Base-by-base conservation (phyloP, 2,888 invertebrate species). In the Lumbricus terrestris region DNA sequence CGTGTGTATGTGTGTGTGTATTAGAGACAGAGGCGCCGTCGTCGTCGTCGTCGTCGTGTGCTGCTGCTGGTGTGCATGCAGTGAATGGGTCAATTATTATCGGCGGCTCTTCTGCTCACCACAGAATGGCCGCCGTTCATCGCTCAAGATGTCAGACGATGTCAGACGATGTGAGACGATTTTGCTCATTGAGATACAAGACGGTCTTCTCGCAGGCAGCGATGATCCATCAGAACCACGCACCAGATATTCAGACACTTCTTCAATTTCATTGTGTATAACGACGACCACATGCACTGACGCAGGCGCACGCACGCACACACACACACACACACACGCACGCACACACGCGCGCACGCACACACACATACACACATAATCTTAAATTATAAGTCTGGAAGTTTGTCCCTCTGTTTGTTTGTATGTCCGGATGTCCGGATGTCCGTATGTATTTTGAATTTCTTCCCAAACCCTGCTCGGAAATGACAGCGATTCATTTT, bases 1-100 rank as follows among this genome's bases (percentile, higher is more conserved):
- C 47, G 23, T 20, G 11, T 1, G 47, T 23, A 18, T 5, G 47
- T 5, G 47, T 15, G 15, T 5, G 47, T 5, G 15, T 13, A 38
- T n/a, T 5, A 15, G 47, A 47, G 47, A 18, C 47, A 54, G 54
- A 13, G 47, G 3, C 40, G 47, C 1, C 69, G 8, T 29, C n/a
- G 69, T n/a, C 0, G n/a, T n/a, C n/a, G n/a, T n/a, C n/a, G n/a
- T n/a, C n/a, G n/a, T n/a, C n/a, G n/a, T n/a, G n/a, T n/a, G n/a
- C n/a, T n/a, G n/a, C n/a, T n/a, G n/a, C n/a, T n/a, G n/a, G n/a
- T n/a, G n/a, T n/a, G n/a, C n/a, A n/a, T 11, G 69, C 69, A 69
- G 69, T 69, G 69, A 69, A 69, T 69, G 69, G 69, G 69, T 69
- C 69, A 69, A 69, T 69, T 69, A 69, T 69, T n/a, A n/a, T n/a